Conservation (phyloP, 2,797 vertebrate species). For the Dicrostonyx torquatus region DNA sequence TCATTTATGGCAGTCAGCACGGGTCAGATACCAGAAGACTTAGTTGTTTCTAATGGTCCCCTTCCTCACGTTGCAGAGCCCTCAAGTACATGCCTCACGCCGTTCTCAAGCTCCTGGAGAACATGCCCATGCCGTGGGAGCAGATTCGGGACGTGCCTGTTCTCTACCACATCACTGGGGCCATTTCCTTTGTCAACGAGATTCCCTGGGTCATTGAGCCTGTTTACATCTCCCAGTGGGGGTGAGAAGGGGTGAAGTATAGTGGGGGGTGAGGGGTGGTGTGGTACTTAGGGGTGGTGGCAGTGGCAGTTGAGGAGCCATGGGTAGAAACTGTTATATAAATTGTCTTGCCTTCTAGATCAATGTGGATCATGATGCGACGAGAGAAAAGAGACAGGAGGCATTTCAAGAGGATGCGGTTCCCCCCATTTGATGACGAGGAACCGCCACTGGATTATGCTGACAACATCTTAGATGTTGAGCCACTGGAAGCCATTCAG, state of each 20-base stretch:
- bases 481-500: conserved; percentile 98
- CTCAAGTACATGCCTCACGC: conserved; percentile 99
- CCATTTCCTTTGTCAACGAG: conserved; percentile 99
- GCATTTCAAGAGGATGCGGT: conserved; percentile 99
- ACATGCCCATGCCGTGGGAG: conserved; percentile 99
- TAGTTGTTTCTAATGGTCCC: background rate
- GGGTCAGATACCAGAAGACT: background rate
- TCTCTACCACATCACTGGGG: conserved; percentile 98
- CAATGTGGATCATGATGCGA: conserved; percentile 99
- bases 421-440: conserved; percentile 98
- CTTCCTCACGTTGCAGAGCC: conserved; percentile 87
- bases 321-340: background rate
- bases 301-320: background rate
- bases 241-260: conserved; percentile 86
- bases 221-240: conserved; percentile 99
- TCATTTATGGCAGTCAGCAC: background rate
- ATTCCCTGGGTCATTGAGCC: conserved; percentile 99
- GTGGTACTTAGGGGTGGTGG: background rate
- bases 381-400: conserved; percentile 97
- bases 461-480: conserved; percentile 98
- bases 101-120: conserved; percentile 98
- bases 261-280: background rate
- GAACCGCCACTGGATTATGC: conserved; percentile 98
- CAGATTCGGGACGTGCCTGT: conserved; percentile 98
- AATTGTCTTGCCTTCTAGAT: conserved; percentile 83